Evolutionary conservation across 2,113 vertebrate species (phyloP), one percentile per base, ranked within the genome.

Genomic region (Cygnus buccinator): DNA sequence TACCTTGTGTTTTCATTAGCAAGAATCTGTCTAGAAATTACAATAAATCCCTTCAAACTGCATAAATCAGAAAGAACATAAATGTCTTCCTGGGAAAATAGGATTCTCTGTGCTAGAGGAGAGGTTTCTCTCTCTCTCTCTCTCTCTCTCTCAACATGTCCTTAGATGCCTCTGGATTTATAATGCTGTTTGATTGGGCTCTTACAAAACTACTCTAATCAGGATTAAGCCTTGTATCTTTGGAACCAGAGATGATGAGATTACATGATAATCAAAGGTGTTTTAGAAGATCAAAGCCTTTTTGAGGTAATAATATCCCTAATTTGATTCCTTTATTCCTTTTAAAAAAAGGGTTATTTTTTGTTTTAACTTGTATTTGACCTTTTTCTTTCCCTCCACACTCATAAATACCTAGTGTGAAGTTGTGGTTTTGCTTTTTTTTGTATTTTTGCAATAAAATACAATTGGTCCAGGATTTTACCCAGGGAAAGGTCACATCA

Each of bases 241-340:
- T 66, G 83, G 83, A 97, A 88, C 41, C 57, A 50, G 79, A 90
- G 48, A 76, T 84, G 86, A 89, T 93, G 87, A 76, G 86, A 96
- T 95, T 96, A 94, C 16, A 20, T 33, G 82, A 84, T 96, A 71
- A 87, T 89, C 84, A 84, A 84, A 85, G 55, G 71, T 95, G 93
- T 90, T 95, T 95, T 89, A 84, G 90, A 87, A 93, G 95, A 96
- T 93, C 90, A 96, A 94, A 90, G 71, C 61, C 66, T 95, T 87
- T 86, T 58, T 90, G 70, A 67, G 58, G n/a, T 59, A 94, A 15
- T 74, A 77, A 77, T 31, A 57, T 67, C 55, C 29, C 37, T 84
- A 70, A 54, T 86, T 91, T 89, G 87, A 75, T 92, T 72, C 39
- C 62, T 87, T 61, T 41, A 33, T 39, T 39, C 39, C 39, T 11